Evolutionary conservation across 2,888 invertebrate species (phyloP).

Genomic region (Calameuta filiformis): DNA sequence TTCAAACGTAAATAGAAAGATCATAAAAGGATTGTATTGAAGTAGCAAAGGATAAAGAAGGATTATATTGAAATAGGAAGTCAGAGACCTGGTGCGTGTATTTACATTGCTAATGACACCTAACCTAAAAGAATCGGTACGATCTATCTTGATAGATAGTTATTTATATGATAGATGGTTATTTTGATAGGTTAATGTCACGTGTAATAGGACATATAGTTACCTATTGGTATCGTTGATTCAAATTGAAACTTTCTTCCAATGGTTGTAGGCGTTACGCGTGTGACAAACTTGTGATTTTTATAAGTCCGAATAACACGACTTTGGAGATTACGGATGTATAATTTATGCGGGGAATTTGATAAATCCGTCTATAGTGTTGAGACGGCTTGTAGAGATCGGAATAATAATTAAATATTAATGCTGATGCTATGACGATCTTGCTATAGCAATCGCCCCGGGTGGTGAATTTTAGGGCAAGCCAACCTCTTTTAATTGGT

Average conservation of each 20-base stretch:
- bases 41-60: too few species aligned
- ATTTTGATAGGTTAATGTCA: neutral
- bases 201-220: neutral
- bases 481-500: neutral
- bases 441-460: neutral
- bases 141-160: neutral
- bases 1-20: neutral
- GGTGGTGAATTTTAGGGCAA: constrained; percentile 1
- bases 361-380: constrained; percentile 3
- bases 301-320: neutral
- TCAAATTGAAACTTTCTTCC: neutral
- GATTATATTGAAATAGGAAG: neutral
- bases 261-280: neutral
- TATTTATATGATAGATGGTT: too few species aligned
- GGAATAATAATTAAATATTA: neutral
- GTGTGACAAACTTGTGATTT: neutral
- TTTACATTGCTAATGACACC: neutral
- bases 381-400: neutral
- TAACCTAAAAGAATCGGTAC: neutral
- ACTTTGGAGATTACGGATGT: neutral
- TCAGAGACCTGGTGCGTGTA: neutral
- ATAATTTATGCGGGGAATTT: constrained; percentile 3
- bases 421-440: neutral
- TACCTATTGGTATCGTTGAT: neutral
- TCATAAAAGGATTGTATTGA: neutral